phyloP scores from a whole-genome alignment of 2,888 invertebrate species.

The Listrodromus nycthemerus region DNA sequence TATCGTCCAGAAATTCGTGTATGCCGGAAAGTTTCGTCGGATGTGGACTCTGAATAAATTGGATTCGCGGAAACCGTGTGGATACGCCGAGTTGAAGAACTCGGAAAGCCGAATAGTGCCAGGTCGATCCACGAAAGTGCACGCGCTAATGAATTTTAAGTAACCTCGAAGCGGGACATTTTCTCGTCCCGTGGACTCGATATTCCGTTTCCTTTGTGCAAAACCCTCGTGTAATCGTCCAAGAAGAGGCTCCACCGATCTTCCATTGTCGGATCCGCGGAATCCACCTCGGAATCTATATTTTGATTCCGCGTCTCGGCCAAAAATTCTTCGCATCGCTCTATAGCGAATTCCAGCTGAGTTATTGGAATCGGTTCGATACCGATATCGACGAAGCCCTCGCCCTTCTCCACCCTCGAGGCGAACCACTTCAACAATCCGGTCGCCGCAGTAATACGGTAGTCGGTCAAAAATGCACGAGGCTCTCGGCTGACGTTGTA shows the following conservation, averaged over 20 bases:
- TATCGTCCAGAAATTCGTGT: slow-evolving; percentile 10
- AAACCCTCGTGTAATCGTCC: slow-evolving; percentile 88
- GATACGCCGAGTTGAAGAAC: slow-evolving; percentile 8
- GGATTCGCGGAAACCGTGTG: slow-evolving; percentile 16
- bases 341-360: slow-evolving; percentile 89
- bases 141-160: slow-evolving; percentile 59
- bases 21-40: slow-evolving; percentile 19
- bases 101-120: background rate
- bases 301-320: slow-evolving; percentile 85
- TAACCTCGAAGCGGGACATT: slow-evolving; percentile 67
- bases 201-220: slow-evolving; percentile 85
- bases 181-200: slow-evolving; percentile 54
- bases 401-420: slow-evolving; percentile 70
- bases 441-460: slow-evolving; percentile 91
- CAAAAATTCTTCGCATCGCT: slow-evolving; percentile 89
- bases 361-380: slow-evolving; percentile 82
- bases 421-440: slow-evolving; percentile 89
- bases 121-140: slow-evolving; percentile 18
- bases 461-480: slow-evolving; percentile 90
- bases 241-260: slow-evolving; percentile 89
- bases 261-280: slow-evolving; percentile 78
- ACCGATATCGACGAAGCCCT: slow-evolving; percentile 63
- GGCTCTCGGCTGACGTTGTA: slow-evolving; percentile 87
- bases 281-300: slow-evolving; percentile 87
- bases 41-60: slow-evolving; percentile 19